phyloP scores from a whole-genome alignment of 2,797 vertebrate species.

The Craterocephalus amniculus region DNA sequence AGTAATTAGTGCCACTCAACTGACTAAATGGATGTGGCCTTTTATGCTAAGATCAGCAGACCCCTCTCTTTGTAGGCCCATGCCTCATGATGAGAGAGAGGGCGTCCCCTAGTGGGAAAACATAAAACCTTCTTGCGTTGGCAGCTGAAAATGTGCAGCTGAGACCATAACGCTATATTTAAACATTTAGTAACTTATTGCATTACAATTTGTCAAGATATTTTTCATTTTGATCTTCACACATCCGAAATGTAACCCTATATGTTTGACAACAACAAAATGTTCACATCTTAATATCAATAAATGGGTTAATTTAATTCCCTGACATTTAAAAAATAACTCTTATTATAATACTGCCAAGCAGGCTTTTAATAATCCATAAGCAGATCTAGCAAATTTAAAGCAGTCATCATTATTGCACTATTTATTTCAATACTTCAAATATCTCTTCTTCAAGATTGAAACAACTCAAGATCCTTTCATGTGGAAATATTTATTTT shows the following conservation, averaged over 20 bases:
- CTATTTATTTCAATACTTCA: constrained; percentile 12
- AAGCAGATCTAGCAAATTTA: constrained; percentile 17
- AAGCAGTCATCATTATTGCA: constrained; percentile 19
- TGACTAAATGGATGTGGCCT: background rate
- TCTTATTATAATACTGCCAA: constrained; percentile 29
- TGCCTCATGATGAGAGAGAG: constrained; percentile 58
- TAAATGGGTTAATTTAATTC: constrained; percentile 36
- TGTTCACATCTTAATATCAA: constrained; percentile 58
- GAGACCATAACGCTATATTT: constrained; percentile 59
- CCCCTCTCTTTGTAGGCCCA: constrained; percentile 12
- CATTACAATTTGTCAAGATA: constrained; percentile 20
- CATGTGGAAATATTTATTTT: constrained; percentile 65
- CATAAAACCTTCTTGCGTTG: constrained; percentile 42
- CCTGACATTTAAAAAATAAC: constrained; percentile 6
- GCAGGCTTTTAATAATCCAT: constrained; percentile 43
- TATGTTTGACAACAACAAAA: constrained; percentile 52
- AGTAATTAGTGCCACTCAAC: background rate
- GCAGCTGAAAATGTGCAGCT: constrained; percentile 62
- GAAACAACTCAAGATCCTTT: constrained; percentile 38
- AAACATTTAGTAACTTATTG: constrained; percentile 48
- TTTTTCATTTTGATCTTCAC: constrained; percentile 54
- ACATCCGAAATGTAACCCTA: constrained; percentile 34
- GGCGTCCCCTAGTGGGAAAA: constrained; percentile 77
- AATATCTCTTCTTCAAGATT: constrained; percentile 14
- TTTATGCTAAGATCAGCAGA: background rate